Percentiles rank a stretch among this genome's conserved stretches.
These are phyloP conservation scores for Cryptocephalus primarius DNA, from an alignment of 2,888 invertebrate genomes.

Conservation along the genomic window DNA sequence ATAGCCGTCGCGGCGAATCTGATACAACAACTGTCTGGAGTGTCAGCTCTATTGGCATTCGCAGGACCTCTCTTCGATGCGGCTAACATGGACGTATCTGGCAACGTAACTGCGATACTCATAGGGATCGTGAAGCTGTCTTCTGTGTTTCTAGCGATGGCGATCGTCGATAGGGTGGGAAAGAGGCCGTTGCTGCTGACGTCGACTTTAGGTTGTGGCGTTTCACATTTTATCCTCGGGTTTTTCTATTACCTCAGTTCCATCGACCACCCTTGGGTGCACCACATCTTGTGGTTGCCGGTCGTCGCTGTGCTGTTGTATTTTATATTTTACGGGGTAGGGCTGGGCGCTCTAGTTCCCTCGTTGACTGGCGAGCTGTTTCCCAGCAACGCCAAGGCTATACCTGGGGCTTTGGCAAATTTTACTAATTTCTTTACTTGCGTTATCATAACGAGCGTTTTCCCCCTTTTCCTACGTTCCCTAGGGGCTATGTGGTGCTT, in stretches of 20 bases:
- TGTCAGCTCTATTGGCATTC: conserved; percentile 3
- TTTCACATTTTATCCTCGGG: conserved; percentile 46
- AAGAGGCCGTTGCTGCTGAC: conserved; percentile 55
- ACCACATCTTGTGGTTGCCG: conserved; percentile 53
- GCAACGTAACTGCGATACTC: conserved; percentile 4
- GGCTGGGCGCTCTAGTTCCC: conserved; percentile 67
- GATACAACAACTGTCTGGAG: conserved; percentile 5
- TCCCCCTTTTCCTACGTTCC: neutral
- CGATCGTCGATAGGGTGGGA: conserved; percentile 66
- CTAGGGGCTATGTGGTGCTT: conserved; percentile 1
- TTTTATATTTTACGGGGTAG: conserved; percentile 56
- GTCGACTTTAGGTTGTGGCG: conserved; percentile 51
- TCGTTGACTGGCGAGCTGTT: conserved; percentile 72
- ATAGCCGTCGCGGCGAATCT: conserved; percentile 1
- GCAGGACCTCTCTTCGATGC: conserved; percentile 5
- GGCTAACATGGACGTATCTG: conserved; percentile 4
- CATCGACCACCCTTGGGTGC: conserved; percentile 13
- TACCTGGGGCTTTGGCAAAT: too few species aligned
- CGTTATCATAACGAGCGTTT: neutral
- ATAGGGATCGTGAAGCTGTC: conserved; percentile 44
- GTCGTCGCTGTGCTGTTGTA: conserved; percentile 56
- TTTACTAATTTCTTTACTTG: too few species aligned
- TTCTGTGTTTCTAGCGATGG: conserved; percentile 53
- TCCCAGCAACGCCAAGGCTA: conserved; percentile 51
- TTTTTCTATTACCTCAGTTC: conserved; percentile 51